Percentiles rank a stretch among this genome's conserved stretches.
These are phyloP conservation scores for Cynaeus angustus DNA, from an alignment of 2,888 invertebrate genomes.

Conservation along the genomic window DNA sequence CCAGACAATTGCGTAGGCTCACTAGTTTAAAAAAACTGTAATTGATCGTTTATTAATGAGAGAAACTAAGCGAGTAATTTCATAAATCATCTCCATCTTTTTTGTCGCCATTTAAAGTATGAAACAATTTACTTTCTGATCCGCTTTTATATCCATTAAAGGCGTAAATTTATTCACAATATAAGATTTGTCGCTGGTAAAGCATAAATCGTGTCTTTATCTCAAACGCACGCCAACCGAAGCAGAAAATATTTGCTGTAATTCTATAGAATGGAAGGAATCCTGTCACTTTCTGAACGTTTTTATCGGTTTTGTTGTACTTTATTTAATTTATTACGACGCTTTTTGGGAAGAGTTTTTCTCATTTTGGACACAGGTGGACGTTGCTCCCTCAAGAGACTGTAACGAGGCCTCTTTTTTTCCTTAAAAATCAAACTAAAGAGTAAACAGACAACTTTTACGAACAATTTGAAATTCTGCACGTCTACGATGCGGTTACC, in stretches of 20 bases:
- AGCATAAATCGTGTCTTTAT: conserved; percentile 31
- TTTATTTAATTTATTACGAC: conserved; percentile 15
- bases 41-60: conserved; percentile 26
- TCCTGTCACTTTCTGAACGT: conserved; percentile 25
- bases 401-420: conserved; percentile 3
- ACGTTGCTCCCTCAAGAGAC: conserved; percentile 1
- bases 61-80: conserved; percentile 24
- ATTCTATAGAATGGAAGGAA: conserved; percentile 14
- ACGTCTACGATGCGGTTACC: conserved; percentile 1
- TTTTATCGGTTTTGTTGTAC: conserved; percentile 15
- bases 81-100: conserved; percentile 12
- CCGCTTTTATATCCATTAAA: conserved; percentile 17
- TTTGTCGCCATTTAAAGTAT: conserved; percentile 14
- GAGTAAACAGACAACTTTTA: background rate
- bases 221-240: conserved; percentile 12
- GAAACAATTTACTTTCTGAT: conserved; percentile 33
- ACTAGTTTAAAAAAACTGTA: background rate
- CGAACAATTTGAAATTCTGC: background rate
- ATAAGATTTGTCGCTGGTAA: conserved; percentile 21
- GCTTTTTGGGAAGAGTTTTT: conserved; percentile 4
- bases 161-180: conserved; percentile 20
- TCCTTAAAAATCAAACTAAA: background rate
- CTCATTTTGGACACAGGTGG: background rate
- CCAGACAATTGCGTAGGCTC: conserved; percentile 8
- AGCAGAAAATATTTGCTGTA: conserved; percentile 21